phyloP scores from a whole-genome alignment of 2,888 invertebrate genomes.

The Pardosa pseudoannulata region DNA sequence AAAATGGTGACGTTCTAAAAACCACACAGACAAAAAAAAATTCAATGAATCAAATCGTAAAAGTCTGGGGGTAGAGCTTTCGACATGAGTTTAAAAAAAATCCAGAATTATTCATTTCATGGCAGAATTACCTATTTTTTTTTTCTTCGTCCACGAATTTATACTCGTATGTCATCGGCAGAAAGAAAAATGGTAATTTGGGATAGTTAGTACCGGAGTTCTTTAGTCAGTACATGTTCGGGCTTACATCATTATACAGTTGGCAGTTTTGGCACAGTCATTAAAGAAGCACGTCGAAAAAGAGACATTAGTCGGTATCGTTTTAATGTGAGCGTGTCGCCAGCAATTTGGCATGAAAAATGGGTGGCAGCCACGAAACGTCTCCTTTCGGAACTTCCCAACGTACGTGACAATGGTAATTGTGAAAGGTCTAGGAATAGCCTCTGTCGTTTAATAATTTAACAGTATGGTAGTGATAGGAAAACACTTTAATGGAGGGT shows the following conservation, averaged over 20 bases:
- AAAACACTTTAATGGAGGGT: background rate
- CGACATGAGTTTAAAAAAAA: background rate
- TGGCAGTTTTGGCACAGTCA: background rate
- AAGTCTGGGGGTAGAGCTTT: background rate
- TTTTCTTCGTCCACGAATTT: background rate
- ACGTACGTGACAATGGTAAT: background rate
- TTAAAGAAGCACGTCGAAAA: background rate
- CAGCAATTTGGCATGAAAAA: constrained; percentile 58
- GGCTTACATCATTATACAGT: background rate
- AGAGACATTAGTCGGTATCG: constrained; percentile 63
- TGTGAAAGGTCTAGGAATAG: background rate
- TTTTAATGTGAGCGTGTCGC: constrained; percentile 61
- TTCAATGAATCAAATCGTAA: background rate
- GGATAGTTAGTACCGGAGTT: background rate
- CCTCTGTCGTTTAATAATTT: background rate
- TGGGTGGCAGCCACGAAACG: constrained; percentile 42
- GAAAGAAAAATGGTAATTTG: background rate
- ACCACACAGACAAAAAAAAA: background rate
- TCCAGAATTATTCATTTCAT: background rate
- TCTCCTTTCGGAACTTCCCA: background rate
- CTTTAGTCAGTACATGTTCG: background rate
- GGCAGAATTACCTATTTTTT: background rate
- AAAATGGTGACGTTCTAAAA: background rate
- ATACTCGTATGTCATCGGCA: background rate
- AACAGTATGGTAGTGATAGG: background rate